Base-by-base conservation (phyloP, 2,888 invertebrate genomes). In the Metopia argyrocephala region DNA sequence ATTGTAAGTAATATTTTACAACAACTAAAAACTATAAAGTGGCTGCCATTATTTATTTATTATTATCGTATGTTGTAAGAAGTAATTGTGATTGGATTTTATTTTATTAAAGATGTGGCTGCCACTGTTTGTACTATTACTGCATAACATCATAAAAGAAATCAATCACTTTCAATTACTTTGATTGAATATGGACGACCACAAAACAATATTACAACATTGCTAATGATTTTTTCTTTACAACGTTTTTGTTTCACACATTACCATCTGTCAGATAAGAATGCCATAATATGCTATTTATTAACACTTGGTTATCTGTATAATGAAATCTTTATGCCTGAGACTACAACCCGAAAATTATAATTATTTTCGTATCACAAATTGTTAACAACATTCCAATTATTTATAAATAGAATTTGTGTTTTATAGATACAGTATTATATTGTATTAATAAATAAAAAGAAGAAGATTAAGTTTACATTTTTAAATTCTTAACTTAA, bases 141-240 rank as follows among this genome's bases (percentile, higher is more conserved):
- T 38, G 15, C 38, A 15, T 38, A 38, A 15, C 38, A 38, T 3
- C 38, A 12, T 38, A 56, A 66, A 74, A 54, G 69, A 76, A 76
- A 79, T 82, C 79, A 79, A 82, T 79, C 79, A 78, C 76, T 79
- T 73, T 74, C 79, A 82, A 78, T 81, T 78, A 81, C 61, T 50
- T 78, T 81, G 65, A 78, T 74, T 81, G 74, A 76, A 61, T 74
- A 54, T 23, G 9, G 27, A 50, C 12, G 18, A 23, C 45, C 5
- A 20, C 20, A 56, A 27, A 52, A 52, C 2, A 31, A 45, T 15
- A 28, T 9, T 27, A 28, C 31, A 56, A 5, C 21, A 5, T 25
- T 12, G 7, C 12, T 2, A 9, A 3, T 38, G 9, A 3, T 38
- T 38, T 15, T 38, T 38, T 31, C 7, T 12, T 38, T 38, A 3